Evolutionary conservation across 2,797 vertebrate genomes (phyloP), one percentile per base, ranked within the genome.

Genomic region (Rhabdophis nuchalis): DNA sequence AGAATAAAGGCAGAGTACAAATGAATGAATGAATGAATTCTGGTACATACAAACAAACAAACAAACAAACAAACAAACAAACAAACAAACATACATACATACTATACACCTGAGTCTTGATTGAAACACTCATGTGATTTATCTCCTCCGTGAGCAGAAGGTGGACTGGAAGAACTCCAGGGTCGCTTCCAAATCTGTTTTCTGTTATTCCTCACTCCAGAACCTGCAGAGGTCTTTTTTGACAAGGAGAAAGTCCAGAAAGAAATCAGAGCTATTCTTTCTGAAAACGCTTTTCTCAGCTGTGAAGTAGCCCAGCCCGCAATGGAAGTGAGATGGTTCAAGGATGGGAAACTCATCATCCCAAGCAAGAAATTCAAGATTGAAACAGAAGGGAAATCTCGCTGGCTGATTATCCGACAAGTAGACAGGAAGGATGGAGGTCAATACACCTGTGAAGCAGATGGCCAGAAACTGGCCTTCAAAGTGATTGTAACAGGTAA

Each of bases 391-490:
- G 97, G 95, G 29, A 97, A 95, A 85, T 94, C 56, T 29, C 96
- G 97, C 41, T 94, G 93, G 36, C 96, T 98, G 92, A 94, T 97
- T 85, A 94, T 98, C 14, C 94, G 97, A n/a, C 95, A 94, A 14
- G 77, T 97, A 92, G 98, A 98, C 91, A 98, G 96, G 93, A 98
- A 94, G 18, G 97, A 97, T 91, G 95, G 94, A 61, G 98, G 97
- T 86, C 97, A 97, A 54, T 98, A 98, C 95, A 97, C 92, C 23
- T 98, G 97, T 94, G 97, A 98, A 89, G 96, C 94, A n/a, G 96
- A 96, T 87, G 94, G 95, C 27, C 96, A 98, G 50, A 97, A 97
- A 88, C 87, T 98, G 91, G 60, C 90, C 82, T 98, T 97, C 93
- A 97, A 92, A 23, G 20, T 98, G 23, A 94, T 95, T 0, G 91